Base-by-base conservation (phyloP, 2,113 vertebrate genomes). In the Sterrhoptilus dennistouni region DNA sequence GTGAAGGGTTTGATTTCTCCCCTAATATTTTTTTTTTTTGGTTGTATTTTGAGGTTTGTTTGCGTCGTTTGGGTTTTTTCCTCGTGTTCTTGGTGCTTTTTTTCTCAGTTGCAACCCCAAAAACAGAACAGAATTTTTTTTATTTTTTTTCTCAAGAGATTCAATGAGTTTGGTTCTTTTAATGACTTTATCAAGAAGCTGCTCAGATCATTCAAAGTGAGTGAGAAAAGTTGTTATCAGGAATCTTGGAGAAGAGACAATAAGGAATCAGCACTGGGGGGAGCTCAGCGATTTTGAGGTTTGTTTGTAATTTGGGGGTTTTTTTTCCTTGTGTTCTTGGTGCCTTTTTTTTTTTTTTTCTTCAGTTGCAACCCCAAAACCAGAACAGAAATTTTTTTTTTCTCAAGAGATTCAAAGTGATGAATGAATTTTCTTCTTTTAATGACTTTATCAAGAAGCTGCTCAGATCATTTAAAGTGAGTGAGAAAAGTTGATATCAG, bases 401-500 rank as follows among this genome's bases (percentile, higher is more conserved):
- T 13, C 24, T 63, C 3, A 16, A 29, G 56, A 50, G 47, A 16
- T 14, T 45, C 23, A 0, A 49, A 36, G 12, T 17, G 57, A 16
- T 36, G 23, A 40, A 5, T 42, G 15, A 29, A 11, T 35, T 33
- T 12, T 66, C 9, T 35, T 45, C 5, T 80, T 68, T 27, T 20
- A 5, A 6, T 81, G 47, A 1, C 9, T 79, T 14, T 42, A 9
- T 38, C 24, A 50, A 20, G 24, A 50, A 44, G 7, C 11, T 82
- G 11, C 18, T 71, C n/a, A n/a, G 80, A 22, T 28, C 1, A 9
- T 11, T 88, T 12, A 17, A 65, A 19, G 3, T 49, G 22, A 5
- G 5, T 3, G 22, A 53, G 33, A 3, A 2, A 14, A 66, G 23
- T 22, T 59, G 23, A 1, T n/a, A 2, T 1, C 8, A 16, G 14